Percentiles rank a stretch among this genome's conserved stretches.
Conservation (phyloP, 1,140 invertebrate species). For the Plodia interpunctella region DNA sequence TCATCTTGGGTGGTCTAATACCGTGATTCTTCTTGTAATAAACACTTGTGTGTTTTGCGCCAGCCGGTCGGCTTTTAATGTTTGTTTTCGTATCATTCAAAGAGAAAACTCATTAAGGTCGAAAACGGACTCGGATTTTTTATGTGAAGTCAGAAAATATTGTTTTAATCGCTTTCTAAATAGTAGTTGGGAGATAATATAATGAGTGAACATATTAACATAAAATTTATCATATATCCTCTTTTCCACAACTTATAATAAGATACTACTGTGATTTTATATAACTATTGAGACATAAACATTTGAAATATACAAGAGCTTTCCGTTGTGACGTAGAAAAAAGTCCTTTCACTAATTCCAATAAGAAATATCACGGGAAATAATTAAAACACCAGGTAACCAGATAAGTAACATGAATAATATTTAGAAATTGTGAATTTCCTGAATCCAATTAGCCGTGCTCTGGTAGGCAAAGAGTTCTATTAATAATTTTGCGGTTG, state of each 20-base stretch:
- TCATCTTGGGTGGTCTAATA: conserved; percentile 66
- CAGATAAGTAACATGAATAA: neutral
- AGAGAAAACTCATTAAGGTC: conserved; percentile 20
- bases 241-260: too few species aligned
- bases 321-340: too few species aligned
- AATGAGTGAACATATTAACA: too few species aligned
- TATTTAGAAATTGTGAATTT: conserved; percentile 3
- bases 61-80: conserved; percentile 33
- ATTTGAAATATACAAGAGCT: too few species aligned
- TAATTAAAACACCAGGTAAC: neutral
- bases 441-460: conserved; percentile 36
- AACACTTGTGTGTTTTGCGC: conserved; percentile 39
- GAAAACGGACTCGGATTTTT: neutral
- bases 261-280: too few species aligned
- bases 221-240: too few species aligned
- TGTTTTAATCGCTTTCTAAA: neutral
- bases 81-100: conserved; percentile 46
- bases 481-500: conserved; percentile 52
- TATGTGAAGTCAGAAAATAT: neutral
- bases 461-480: conserved; percentile 27
- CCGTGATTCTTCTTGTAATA: conserved; percentile 50
- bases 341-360: neutral
- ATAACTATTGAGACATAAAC: too few species aligned
- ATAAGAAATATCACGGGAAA: neutral
- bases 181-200: neutral